Percentiles rank a stretch among this genome's conserved stretches.
These are phyloP conservation scores for Latrodectus elegans DNA, from an alignment of 2,888 invertebrate genomes.

Conservation along the genomic window DNA sequence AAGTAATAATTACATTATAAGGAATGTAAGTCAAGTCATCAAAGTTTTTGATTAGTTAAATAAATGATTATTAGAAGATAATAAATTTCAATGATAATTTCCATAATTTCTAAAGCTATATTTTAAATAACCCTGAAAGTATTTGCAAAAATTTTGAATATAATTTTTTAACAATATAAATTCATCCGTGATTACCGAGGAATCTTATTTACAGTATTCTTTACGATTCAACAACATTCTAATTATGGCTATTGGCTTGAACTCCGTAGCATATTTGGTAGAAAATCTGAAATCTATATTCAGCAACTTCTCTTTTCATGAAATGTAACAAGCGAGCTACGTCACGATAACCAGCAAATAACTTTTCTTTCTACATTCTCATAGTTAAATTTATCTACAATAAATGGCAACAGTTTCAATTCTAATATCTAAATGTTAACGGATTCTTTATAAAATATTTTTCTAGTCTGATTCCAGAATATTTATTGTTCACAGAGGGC, in stretches of 20 bases:
- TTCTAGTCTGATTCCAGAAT: slow-evolving; percentile 11
- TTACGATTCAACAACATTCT: neutral
- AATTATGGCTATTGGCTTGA: slow-evolving; percentile 45
- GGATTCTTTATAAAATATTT: slow-evolving; percentile 39
- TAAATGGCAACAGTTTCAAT: slow-evolving; percentile 54
- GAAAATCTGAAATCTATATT: slow-evolving; percentile 42
- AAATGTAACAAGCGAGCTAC: slow-evolving; percentile 35
- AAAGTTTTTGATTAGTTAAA: neutral
- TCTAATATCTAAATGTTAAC: slow-evolving; percentile 48
- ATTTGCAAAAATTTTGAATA: neutral
- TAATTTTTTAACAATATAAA: neutral
- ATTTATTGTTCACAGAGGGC: slow-evolving; percentile 7
- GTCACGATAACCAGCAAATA: slow-evolving; percentile 36
- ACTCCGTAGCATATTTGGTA: slow-evolving; percentile 34
- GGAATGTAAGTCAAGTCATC: neutral
- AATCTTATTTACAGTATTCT: slow-evolving; percentile 24
- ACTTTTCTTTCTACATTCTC: slow-evolving; percentile 28
- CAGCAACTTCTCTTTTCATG: slow-evolving; percentile 15
- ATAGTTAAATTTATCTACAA: slow-evolving; percentile 46
- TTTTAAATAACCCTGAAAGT: neutral
- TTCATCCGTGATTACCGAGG: neutral
- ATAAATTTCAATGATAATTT: slow-evolving; percentile 3
- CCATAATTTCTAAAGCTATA: neutral
- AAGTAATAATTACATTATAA: slow-evolving; percentile 5
- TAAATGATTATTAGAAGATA: neutral